A percentile compares a stretch with the other conserved stretches of the same genome.
These are phyloP conservation scores for Thermophis baileyi DNA, from an alignment of 2,113 vertebrate genomes.

Conservation along the genomic window DNA sequence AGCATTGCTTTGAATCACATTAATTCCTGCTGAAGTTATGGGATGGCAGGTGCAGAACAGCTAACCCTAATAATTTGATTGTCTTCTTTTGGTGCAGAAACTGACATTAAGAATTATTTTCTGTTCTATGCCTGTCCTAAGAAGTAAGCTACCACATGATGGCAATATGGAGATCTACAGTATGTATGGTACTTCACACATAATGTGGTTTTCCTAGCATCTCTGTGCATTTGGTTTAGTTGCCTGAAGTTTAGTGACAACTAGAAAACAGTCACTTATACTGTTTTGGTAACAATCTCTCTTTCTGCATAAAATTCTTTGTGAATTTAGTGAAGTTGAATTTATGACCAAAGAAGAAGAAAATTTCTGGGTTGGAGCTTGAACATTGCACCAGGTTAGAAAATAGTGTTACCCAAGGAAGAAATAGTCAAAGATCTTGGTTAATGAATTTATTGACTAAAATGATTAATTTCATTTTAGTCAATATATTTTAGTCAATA, in stretches of 20 bases:
- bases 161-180: not conserved
- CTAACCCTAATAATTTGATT: not conserved
- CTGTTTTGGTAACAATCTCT: accelerated
- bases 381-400: not conserved
- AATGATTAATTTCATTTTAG: not conserved
- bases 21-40: conserved; percentile 7
- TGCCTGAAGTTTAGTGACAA: accelerated
- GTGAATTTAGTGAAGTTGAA: not conserved
- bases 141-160: accelerated
- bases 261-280: accelerated
- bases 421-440: not conserved
- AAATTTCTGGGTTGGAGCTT: not conserved
- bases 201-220: not conserved
- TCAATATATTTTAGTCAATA: too few relatives aligned
- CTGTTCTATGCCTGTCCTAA: not conserved
- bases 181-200: accelerated
- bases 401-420: not conserved
- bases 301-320: not conserved
- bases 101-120: not conserved
- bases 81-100: not conserved
- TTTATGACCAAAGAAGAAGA: not conserved
- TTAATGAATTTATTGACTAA: not conserved
- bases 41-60: not conserved
- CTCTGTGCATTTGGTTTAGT: not conserved
- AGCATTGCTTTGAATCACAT: conserved; percentile 19